Evolutionary conservation across 2,113 vertebrate genomes (phyloP), one percentile per base, ranked within the genome.

Genomic region (Maccullochella peelii): DNA sequence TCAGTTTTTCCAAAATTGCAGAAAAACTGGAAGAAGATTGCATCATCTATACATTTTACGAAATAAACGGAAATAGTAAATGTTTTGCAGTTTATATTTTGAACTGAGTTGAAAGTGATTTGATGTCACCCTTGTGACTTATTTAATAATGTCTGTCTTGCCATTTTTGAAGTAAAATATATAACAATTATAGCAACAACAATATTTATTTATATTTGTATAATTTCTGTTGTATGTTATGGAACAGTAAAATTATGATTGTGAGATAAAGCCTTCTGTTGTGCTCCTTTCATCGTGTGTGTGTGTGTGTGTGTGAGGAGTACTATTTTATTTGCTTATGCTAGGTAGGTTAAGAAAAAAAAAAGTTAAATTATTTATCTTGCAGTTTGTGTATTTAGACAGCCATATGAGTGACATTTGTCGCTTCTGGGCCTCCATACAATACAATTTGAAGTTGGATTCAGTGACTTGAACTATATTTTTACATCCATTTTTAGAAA

Each of bases 131-230:
- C 73, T 74, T 74, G 84, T 76, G 73, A 89, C 80, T 75, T 18
- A 47, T 86, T 77, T 57, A 73, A 73, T 77, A 40, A 85, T 83
- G 89, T 92, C 79, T 83, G 86, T 93, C 91, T 90, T 88, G 89
- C 67, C 78, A 23, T 76, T 91, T 94, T 91, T 86, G 61, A 92
- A 58, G 84, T 89, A 62, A 84, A 77, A 71, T 79, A 76, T 92
- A 86, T 91, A 72, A 86, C 58, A 65, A 78, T 88, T 78, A 91
- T 78, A 86, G 82, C 78, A 73, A 84, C 76, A 73, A 86, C 27
- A 59, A 88, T 88, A 90, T 93, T 91, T 88, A 88, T 94, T 92
- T 93, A 94, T 91, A 94, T 94, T 93, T 93, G 81, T 94, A 93
- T 92, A 0, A 91, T 88, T 93, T 94, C 83, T 94, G 91, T 91